phyloP scores from a whole-genome alignment of 2,888 invertebrate species.

The Schrankia costaestrigalis region DNA sequence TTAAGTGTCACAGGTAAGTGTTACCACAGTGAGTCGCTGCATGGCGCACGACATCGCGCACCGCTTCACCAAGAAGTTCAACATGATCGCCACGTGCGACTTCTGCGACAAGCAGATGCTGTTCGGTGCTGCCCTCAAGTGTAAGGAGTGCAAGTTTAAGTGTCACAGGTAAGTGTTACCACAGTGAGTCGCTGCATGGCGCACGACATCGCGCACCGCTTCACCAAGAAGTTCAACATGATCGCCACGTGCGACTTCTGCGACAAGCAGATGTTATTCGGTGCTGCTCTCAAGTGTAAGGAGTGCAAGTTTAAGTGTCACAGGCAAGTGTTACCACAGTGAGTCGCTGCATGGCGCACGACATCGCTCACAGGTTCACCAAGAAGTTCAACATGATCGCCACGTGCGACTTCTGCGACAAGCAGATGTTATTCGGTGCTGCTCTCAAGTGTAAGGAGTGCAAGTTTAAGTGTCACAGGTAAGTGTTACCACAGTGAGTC shows the following conservation, averaged over 20 bases:
- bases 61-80: slow-evolving; percentile 93
- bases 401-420: too few relatives aligned
- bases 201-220: slow-evolving; percentile 93
- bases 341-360: too few relatives aligned
- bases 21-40: slow-evolving; percentile 83
- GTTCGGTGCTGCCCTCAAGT: slow-evolving; percentile 90
- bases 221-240: slow-evolving; percentile 93
- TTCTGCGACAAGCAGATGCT: slow-evolving; percentile 94
- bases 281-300: slow-evolving; percentile 91
- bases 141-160: slow-evolving; percentile 97
- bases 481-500: too few relatives aligned
- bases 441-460: too few relatives aligned
- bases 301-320: too few relatives aligned
- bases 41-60: slow-evolving; percentile 95
- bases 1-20: too few relatives aligned
- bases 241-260: slow-evolving; percentile 95
- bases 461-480: too few relatives aligned
- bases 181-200: slow-evolving; percentile 88
- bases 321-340: too few relatives aligned
- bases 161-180: slow-evolving; percentile 85
- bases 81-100: slow-evolving; percentile 93
- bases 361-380: too few relatives aligned
- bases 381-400: too few relatives aligned
- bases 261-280: slow-evolving; percentile 92
- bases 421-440: too few relatives aligned